Evolutionary conservation across 2,797 vertebrate species (phyloP), one percentile per base, ranked within the genome.

Genomic region (Mormyrus proboscirostris): DNA sequence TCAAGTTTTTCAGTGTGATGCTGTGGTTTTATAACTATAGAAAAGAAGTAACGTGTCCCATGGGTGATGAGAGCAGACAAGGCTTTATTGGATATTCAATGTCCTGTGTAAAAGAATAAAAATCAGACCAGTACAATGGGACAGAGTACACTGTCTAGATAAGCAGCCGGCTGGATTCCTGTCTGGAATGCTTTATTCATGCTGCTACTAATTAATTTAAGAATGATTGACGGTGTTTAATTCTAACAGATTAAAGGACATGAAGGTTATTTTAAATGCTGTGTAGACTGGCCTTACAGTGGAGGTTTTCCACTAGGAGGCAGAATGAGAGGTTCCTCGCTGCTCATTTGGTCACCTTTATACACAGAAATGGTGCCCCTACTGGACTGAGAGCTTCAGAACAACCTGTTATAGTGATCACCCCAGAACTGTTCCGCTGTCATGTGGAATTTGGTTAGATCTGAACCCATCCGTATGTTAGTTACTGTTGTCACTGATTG

Each of bases 231-330:
- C 84, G 59, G 55, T 87, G 89, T 89, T 87, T 87, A 87, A 87
- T 89, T 51, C 49, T 79, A 29, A 16, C 62, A 59, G 89, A 89
- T 89, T 89, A 87, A 29, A 87, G 59, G 59, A 87, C 85, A 87
- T 73, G 69, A 87, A 86, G 85, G 85, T 50, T 82, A 86, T 89
- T 89, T 89, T 86, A 79, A 57, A 44, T 62, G 57, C 38, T 22
- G 12, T 59, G 47, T 41, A 86, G 55, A 89, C 59, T 33, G 44
- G 65, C 89, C n/a, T 88, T 73, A 57, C 49, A 87, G 25, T 55
- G 85, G 84, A 55, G 49, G 85, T 57, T 41, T 57, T 33, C 50
- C 51, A 41, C 50, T 65, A 3, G 92, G 95, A 95, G 96, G 96
- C 89, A 92, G 91, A 92, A n/a, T 90, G 88, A 92, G 92, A 90